Base-by-base conservation (phyloP, 1,140 invertebrate genomes). In the Brachionus paranguensis region DNA sequence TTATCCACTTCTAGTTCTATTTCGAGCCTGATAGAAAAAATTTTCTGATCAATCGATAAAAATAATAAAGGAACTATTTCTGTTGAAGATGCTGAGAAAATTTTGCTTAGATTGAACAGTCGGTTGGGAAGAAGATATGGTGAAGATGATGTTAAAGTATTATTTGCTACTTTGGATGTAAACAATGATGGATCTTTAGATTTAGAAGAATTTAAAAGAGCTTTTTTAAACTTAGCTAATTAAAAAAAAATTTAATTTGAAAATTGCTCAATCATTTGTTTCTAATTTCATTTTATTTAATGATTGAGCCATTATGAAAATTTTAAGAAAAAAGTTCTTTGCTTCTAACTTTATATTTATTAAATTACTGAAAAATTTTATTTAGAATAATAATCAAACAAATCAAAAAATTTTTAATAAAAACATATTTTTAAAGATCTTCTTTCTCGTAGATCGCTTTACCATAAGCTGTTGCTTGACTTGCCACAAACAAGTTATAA, bases 391-490 rank as follows among this genome's bases (percentile, higher is more conserved):
- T 29, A 53, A 27, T 24, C 47, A 78, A 78, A 65, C 24, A 43
- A 83, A 83, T 14, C n/a, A 27, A 53, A 20, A 84, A 70, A 5
- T 79, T 53, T 68, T 60, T 27, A 60, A 64, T 41, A 81, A 41
- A 60, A 64, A 45, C 17, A 43, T 64, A 27, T 65, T 81, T 20
- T 87, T 87, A 90, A 85, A 89, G 88, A 84, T 90, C 90, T 84
- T 99, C 97, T 88, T 99, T 97, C 86, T 95, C 92, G 0, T 93
- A 92, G 3, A 99, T 90, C 7, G 96, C 96, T 89, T 98, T 96
- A 1, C 97, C 97, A 89, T 98, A 99, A 90, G 99, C 97, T 0
- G 97, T 99, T 0, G 96, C 97, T 88, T 99, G 96, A 14, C 96
- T 98, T 41, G 97, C 96, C 0, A 99, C 97, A 89, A 99, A 99